phyloP scores from a whole-genome alignment of 2,113 vertebrate species.

The Mesocricetus auratus region DNA sequence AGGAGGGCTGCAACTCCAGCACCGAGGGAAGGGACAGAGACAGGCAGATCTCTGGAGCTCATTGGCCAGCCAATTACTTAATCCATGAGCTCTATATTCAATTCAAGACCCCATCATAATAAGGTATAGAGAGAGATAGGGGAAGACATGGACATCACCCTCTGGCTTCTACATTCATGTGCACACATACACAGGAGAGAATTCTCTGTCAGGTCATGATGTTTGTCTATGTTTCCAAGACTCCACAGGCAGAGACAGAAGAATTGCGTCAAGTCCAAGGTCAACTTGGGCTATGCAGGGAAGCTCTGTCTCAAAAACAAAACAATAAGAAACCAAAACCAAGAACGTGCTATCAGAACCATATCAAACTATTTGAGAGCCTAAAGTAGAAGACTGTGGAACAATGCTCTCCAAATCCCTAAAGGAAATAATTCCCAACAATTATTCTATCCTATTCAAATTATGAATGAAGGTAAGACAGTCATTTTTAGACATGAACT shows the following conservation, averaged over 20 bases:
- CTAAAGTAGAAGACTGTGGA: background rate
- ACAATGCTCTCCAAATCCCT: background rate
- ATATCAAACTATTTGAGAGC: background rate
- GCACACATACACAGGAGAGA: background rate
- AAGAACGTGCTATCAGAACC: background rate
- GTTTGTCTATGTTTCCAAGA: background rate
- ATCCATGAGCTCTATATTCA: background rate
- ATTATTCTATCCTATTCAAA: background rate
- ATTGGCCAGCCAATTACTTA: background rate
- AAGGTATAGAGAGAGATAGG: background rate
- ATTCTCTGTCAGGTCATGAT: background rate
- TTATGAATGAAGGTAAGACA: background rate
- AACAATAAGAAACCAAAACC: background rate
- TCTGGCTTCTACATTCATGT: background rate
- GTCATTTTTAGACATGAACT: background rate
- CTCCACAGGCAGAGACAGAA: background rate
- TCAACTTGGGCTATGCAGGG: background rate
- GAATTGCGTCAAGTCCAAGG: background rate
- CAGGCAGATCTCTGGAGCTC: background rate
- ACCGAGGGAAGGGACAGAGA: background rate
- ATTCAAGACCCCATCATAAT: background rate
- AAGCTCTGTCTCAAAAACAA: background rate
- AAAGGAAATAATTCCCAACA: background rate
- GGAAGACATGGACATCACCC: too few species aligned
- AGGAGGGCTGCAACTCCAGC: background rate